phyloP scores from a whole-genome alignment of 2,797 vertebrate genomes.

The Sebastes umbrosus region DNA sequence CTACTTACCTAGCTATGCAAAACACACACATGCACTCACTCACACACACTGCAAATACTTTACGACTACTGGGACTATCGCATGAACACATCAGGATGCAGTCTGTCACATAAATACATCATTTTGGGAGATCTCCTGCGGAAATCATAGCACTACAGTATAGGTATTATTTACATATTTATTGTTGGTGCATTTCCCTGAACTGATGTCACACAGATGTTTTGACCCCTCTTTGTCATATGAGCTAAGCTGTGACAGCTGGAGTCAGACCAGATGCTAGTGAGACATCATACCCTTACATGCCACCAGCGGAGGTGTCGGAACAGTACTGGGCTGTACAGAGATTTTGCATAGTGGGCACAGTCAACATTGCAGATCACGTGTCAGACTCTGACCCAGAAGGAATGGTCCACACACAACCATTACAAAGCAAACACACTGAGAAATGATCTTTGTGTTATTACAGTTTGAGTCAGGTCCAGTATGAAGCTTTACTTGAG shows the following conservation, averaged over 20 bases:
- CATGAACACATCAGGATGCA: not conserved
- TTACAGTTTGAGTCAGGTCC: not conserved
- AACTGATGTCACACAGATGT: not conserved
- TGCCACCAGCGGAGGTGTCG: not conserved
- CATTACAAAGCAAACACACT: not conserved
- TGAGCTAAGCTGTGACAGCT: conserved; percentile 30
- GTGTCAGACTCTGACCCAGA: not conserved
- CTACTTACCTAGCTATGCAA: not conserved
- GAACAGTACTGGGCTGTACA: not conserved
- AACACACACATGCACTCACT: not conserved
- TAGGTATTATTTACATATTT: no score
- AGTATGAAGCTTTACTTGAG: not conserved
- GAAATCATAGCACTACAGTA: not conserved
- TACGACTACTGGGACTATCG: not conserved
- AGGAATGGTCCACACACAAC: not conserved
- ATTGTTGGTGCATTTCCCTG: not conserved
- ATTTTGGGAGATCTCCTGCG: not conserved
- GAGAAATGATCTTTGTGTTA: not conserved
- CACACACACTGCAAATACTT: not conserved
- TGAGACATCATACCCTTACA: not conserved
- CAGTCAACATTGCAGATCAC: not conserved
- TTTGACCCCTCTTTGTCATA: not conserved
- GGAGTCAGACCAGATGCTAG: not conserved
- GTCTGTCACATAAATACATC: not conserved
- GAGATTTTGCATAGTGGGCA: not conserved